Conservation (phyloP, 1,140 invertebrate genomes). For the Chironomus tepperi region DNA sequence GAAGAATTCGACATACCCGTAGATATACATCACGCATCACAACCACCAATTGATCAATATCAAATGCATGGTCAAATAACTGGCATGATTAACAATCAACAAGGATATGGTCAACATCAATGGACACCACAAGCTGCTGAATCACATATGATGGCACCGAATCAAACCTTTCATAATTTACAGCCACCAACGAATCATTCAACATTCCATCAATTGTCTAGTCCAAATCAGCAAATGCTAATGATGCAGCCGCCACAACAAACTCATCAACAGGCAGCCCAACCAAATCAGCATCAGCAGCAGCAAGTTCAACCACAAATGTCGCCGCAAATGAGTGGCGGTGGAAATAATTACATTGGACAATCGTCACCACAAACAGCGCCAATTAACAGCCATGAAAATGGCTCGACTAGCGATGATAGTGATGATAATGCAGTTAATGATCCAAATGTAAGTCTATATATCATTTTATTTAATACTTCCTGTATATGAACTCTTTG, state of each 20-base stretch:
- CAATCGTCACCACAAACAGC: slow-evolving; percentile 40
- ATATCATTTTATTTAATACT: neutral
- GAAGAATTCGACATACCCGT: slow-evolving; percentile 81
- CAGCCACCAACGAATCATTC: neutral
- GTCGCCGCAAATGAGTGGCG: slow-evolving; percentile 47
- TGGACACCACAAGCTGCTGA: neutral
- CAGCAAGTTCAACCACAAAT: slow-evolving; percentile 38
- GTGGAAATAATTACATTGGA: slow-evolving; percentile 44
- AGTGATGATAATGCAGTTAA: slow-evolving; percentile 68
- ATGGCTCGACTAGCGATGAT: slow-evolving; percentile 66
- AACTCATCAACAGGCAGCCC: neutral
- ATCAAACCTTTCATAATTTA: neutral
- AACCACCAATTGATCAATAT: slow-evolving; percentile 34
- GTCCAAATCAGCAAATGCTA: slow-evolving; percentile 42
- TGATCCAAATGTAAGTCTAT: slow-evolving; percentile 9
- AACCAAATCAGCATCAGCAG: neutral
- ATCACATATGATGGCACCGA: neutral
- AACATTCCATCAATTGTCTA: neutral
- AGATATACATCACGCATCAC: slow-evolving; percentile 55
- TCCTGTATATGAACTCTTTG: neutral
- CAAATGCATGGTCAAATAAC: slow-evolving; percentile 35
- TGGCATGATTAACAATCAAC: slow-evolving; percentile 30
- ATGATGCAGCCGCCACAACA: slow-evolving; percentile 41
- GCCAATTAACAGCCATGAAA: slow-evolving; percentile 28
- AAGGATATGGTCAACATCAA: slow-evolving; percentile 22